phyloP scores from a whole-genome alignment of 2,888 invertebrate species.

The Adelognathus sp. region DNA sequence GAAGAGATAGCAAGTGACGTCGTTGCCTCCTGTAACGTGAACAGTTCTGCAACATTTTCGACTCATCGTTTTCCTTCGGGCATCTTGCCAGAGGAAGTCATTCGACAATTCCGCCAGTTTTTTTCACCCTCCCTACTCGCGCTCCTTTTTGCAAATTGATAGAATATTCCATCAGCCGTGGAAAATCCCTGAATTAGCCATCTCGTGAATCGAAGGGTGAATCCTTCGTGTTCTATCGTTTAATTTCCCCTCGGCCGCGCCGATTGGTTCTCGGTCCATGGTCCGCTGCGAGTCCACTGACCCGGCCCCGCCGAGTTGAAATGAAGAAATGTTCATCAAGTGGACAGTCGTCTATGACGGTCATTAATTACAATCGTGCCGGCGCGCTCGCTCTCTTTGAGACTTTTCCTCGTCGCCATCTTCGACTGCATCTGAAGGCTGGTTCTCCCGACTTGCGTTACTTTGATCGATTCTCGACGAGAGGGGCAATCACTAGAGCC shows the following conservation, averaged over 20 bases:
- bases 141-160: background rate
- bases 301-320: background rate
- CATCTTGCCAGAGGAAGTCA: constrained; percentile 27
- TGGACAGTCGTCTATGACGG: background rate
- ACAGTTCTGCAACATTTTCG: background rate
- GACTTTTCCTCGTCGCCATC: background rate
- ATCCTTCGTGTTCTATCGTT: background rate
- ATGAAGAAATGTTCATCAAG: background rate
- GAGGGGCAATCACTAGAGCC: background rate
- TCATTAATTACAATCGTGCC: constrained; percentile 19
- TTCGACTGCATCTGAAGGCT: background rate
- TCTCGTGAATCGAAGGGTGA: background rate
- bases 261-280: background rate
- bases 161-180: constrained; percentile 11
- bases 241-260: background rate
- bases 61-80: constrained; percentile 13
- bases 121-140: background rate
- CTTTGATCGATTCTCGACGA: background rate
- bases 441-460: background rate
- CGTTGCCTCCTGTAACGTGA: background rate
- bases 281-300: background rate
- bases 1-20: background rate
- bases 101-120: constrained; percentile 8
- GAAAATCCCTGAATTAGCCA: constrained; percentile 23
- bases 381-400: background rate